Evolutionary conservation across 2,888 invertebrate genomes (phyloP).

Genomic region (Sarcophaga caerulescens): DNA sequence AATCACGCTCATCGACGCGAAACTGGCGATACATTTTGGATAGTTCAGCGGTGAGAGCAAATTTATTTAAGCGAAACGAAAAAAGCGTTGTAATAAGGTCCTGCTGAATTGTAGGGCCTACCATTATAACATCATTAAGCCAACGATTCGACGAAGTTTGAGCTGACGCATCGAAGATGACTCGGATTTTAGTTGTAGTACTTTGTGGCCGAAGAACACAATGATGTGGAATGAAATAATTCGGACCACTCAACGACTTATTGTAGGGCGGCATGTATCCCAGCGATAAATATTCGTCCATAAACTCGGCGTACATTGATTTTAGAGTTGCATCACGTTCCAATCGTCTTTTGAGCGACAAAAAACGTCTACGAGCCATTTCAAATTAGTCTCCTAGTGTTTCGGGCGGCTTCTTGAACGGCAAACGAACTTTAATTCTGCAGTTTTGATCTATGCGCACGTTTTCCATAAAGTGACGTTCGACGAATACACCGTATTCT

Average conservation of each 20-base stretch:
- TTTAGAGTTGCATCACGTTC: slow-evolving; percentile 24
- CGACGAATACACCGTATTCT: slow-evolving; percentile 40
- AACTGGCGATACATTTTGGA: slow-evolving; percentile 67
- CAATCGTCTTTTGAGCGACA: too few relatives aligned
- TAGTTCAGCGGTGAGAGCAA: slow-evolving; percentile 62
- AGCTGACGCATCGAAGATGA: slow-evolving; percentile 56
- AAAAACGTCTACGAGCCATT: too few relatives aligned
- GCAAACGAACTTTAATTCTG: slow-evolving; percentile 22
- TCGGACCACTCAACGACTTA: neutral
- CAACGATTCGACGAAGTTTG: slow-evolving; percentile 21
- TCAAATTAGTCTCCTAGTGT: slow-evolving; percentile 20
- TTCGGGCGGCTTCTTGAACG: slow-evolving; percentile 39
- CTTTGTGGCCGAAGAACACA: slow-evolving; percentile 51
- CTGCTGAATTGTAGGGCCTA: slow-evolving; percentile 56
- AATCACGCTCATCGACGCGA: slow-evolving; percentile 49
- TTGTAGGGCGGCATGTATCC: slow-evolving; percentile 35
- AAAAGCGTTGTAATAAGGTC: slow-evolving; percentile 45
- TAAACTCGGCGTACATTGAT: slow-evolving; percentile 23
- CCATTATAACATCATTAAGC: slow-evolving; percentile 54
- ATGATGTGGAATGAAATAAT: slow-evolving; percentile 56
- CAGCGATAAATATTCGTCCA: slow-evolving; percentile 42
- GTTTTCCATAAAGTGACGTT: slow-evolving; percentile 21
- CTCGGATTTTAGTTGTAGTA: slow-evolving; percentile 51
- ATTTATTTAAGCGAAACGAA: slow-evolving; percentile 56
- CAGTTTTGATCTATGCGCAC: neutral